Percentiles rank a stretch among this genome's conserved stretches.
Conservation (phyloP, 2,113 vertebrate genomes). For the Stictonetta naevosa region DNA sequence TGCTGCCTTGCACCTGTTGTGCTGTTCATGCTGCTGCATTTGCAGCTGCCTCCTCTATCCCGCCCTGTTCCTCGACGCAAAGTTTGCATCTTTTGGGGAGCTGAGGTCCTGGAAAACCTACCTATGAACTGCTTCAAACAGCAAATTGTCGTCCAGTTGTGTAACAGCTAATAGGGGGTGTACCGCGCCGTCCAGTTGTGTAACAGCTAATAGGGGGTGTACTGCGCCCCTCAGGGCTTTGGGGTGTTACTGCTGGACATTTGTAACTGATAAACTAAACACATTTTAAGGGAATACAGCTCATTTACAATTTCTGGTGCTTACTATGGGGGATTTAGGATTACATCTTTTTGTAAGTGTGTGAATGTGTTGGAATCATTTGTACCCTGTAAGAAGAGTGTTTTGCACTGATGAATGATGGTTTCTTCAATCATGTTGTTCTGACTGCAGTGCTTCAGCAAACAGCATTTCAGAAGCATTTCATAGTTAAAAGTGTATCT, state of each 20-base stretch:
- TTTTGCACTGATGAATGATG: not conserved
- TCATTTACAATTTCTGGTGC: not conserved
- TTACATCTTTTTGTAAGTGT: not conserved
- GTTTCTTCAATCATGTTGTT: not conserved
- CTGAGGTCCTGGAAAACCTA: not conserved
- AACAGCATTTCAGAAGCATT: not conserved
- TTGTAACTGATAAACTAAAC: not conserved
- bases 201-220: not conserved
- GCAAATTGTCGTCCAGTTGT: not conserved
- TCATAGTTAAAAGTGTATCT: not conserved
- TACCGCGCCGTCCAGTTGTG: not conserved
- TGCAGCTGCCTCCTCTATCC: not conserved
- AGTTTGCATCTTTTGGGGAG: not conserved
- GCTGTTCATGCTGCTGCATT: not conserved
- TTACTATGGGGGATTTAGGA: not conserved
- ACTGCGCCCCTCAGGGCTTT: not conserved
- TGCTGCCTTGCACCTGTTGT: conserved; percentile 31
- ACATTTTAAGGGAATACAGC: not conserved
- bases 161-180: not conserved
- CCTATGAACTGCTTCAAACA: not conserved
- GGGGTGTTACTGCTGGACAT: not conserved
- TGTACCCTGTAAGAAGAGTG: not conserved
- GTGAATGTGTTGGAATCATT: not conserved
- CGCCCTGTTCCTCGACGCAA: not conserved
- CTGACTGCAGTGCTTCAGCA: not conserved